Conservation (phyloP, 2,888 invertebrate species). For the Leptura quadrifasciata region DNA sequence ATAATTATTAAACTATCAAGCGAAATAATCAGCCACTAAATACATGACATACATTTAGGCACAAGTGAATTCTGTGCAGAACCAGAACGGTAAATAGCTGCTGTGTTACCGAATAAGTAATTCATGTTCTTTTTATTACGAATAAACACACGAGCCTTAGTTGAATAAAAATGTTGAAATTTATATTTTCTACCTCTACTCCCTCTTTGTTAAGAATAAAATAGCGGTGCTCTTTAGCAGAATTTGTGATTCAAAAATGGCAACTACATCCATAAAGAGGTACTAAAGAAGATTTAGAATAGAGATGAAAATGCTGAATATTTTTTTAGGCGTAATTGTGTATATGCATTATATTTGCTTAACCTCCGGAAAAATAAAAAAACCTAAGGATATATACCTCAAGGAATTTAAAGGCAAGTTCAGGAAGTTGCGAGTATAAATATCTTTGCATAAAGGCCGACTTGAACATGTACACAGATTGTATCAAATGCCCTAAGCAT, state of each 20-base stretch:
- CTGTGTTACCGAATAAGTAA: not conserved
- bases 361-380: slow-evolving; percentile 17
- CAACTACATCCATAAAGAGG: slow-evolving; percentile 16
- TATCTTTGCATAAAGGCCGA: not conserved
- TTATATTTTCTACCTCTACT: not conserved
- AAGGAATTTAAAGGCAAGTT: not conserved
- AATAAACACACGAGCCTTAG: not conserved
- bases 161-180: slow-evolving; percentile 6
- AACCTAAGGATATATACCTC: not conserved
- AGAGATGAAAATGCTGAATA: slow-evolving; percentile 12
- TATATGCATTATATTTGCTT: slow-evolving; percentile 14
- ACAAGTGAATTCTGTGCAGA: not conserved
- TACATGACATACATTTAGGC: too few relatives aligned
- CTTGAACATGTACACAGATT: not conserved
- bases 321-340: slow-evolving; percentile 26
- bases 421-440: not conserved
- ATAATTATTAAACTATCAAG: too few relatives aligned
- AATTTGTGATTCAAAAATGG: slow-evolving; percentile 31
- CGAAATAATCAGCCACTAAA: too few relatives aligned
- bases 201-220: slow-evolving; percentile 20
- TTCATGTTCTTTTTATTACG: not conserved
- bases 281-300: slow-evolving; percentile 13
- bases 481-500: not conserved
- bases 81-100: not conserved
- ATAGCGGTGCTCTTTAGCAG: slow-evolving; percentile 16